A percentile compares a stretch with the other conserved stretches of the same genome.
Conservation (phyloP, 2,888 invertebrate species). For the Cantharis rufa region DNA sequence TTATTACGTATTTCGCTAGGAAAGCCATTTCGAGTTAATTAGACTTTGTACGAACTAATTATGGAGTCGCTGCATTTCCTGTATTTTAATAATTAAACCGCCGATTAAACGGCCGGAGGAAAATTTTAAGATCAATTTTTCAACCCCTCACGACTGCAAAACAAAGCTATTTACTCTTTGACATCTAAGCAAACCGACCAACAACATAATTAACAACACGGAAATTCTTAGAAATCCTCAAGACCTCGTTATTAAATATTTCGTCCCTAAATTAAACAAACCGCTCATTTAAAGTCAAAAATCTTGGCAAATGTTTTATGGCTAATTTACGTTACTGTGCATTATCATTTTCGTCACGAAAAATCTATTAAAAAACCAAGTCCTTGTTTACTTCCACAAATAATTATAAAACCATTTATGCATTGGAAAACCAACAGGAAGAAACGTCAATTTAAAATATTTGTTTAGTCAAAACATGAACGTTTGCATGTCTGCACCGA, state of each 20-base stretch:
- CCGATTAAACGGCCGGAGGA: neutral
- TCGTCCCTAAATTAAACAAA: neutral
- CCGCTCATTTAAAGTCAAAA: neutral
- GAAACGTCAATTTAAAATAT: neutral
- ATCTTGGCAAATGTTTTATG: neutral
- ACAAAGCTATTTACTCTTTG: constrained; percentile 2
- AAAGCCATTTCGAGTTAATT: neutral
- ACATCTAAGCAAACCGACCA: neutral
- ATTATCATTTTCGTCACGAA: neutral
- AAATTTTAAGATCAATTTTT: neutral
- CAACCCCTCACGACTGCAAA: neutral
- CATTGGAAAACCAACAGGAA: neutral
- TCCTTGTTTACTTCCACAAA: neutral
- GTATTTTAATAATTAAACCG: neutral
- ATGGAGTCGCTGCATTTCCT: neutral
- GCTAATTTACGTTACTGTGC: neutral
- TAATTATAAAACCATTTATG: neutral
- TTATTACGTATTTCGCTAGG: neutral
- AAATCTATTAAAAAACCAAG: neutral
- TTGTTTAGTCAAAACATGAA: neutral
- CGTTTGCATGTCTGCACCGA: neutral
- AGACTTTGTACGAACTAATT: neutral
- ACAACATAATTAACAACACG: neutral
- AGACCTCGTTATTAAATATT: neutral
- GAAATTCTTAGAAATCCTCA: neutral